Percentiles rank a stretch among this genome's conserved stretches.
Conservation (phyloP, 2,888 invertebrate genomes). For the Callinectes sapidus region DNA sequence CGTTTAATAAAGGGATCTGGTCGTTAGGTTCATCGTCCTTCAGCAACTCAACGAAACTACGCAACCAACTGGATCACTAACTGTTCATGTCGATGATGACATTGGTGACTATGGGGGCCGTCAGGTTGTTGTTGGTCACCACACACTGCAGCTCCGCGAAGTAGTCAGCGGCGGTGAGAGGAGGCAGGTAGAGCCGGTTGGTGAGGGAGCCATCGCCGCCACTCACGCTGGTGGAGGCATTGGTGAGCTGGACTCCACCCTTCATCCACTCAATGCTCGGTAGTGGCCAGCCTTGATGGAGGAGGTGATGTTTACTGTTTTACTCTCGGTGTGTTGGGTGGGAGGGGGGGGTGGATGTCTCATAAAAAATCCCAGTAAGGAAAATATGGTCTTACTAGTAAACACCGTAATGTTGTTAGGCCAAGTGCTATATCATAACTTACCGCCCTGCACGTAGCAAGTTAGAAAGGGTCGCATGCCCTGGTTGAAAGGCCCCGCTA, state of each 20-base stretch:
- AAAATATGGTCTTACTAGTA: not conserved
- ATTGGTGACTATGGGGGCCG: conserved; percentile 42
- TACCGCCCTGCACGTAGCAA: conserved; percentile 55
- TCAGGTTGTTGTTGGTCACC: conserved; percentile 65
- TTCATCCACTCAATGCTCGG: conserved; percentile 57
- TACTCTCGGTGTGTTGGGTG: not conserved
- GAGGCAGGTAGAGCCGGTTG: conserved; percentile 44
- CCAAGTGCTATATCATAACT: not conserved
- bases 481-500: conserved; percentile 52
- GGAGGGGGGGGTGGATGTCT: not conserved
- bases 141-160: conserved; percentile 49
- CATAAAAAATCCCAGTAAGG: not conserved
- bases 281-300: conserved; percentile 52
- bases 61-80: conserved; percentile 34
- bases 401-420: not conserved
- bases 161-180: conserved; percentile 49
- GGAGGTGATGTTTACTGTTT: not conserved
- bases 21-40: not conserved
- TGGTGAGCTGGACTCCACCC: conserved; percentile 28
- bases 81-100: conserved; percentile 69
- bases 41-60: not conserved
- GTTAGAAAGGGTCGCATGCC: conserved; percentile 43
- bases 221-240: conserved; percentile 24
- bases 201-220: conserved; percentile 59
- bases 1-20: not conserved